Evolutionary conservation across 2,888 invertebrate species (phyloP), one percentile per base, ranked within the genome.

Genomic region (Mythimna loreyi): DNA sequence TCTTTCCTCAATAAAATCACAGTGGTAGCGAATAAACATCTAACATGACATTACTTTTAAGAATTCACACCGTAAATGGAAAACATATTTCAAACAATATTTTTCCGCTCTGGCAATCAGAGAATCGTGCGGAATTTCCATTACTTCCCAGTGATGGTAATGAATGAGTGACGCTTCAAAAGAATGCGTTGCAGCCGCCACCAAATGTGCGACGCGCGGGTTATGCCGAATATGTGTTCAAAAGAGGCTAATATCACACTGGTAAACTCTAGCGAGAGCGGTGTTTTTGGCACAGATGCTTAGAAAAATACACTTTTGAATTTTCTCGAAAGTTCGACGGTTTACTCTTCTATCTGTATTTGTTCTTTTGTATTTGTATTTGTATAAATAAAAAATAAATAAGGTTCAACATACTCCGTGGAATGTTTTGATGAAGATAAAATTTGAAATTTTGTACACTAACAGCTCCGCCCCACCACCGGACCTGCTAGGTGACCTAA

Each of bases 131-230:
- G 53, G 47, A 59, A 67, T 73, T 59, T 63, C 50, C 47, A 73
- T 76, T 62, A 63, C 43, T 66, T 53, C 30, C 36, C 53, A 50
- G 43, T 62, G 55, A 62, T 50, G 40, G 58, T 67, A 62, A 73
- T 62, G 70, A 71, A 57, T 62, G 57, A 78, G 19, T 58, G 67
- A 53, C 45, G 53, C 45, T 19, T 33, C 36, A 49, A 28, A 53
- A 45, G 57, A 60, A 76, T 59, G 67, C 43, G 45, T 50, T 74
- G 58, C 62, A 61, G 36, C 36, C 50, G 21, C 62, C 47, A 19
- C 45, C 56, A 19, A 23, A 43, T 21, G 40, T 43, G 11, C 23
- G n/a, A 19, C 23, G 25, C 43, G 28, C 9, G 52, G 13, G 4
- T 50, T 55, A 33, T 40, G 50, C 11, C 49, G 40, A 80, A 75